Percentiles rank a stretch among this genome's conserved stretches.
Conservation (phyloP, 2,888 invertebrate genomes). For the Muschampia plurimacula region DNA sequence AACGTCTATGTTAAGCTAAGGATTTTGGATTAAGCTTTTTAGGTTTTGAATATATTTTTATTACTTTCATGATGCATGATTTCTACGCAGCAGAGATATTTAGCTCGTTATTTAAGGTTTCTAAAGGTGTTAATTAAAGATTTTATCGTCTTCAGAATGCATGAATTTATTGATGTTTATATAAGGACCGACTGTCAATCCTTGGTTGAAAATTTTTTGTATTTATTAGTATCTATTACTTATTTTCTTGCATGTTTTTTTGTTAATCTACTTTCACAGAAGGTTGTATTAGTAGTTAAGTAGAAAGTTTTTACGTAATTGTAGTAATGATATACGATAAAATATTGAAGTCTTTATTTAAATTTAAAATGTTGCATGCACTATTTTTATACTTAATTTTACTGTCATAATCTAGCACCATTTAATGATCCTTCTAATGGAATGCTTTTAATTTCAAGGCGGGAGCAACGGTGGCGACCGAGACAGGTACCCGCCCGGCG, state of each 20-base stretch:
- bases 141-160: not conserved
- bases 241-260: no score
- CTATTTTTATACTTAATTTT: not conserved
- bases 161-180: not conserved
- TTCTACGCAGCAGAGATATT: not conserved
- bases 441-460: constrained; percentile 62
- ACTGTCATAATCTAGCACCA: not conserved
- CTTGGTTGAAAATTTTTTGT: no score
- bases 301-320: not conserved
- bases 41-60: not conserved
- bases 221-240: no score
- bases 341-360: no score
- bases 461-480: constrained; percentile 72
- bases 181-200: no score
- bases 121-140: not conserved
- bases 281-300: not conserved
- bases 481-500: constrained; percentile 75
- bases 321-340: no score
- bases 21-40: not conserved
- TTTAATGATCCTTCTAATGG: constrained; percentile 2
- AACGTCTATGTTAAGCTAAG: not conserved
- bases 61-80: not conserved
- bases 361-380: not conserved
- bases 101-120: not conserved
- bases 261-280: no score